Base-by-base conservation (phyloP, 1,140 invertebrate genomes). In the Berghia stephanieae region DNA sequence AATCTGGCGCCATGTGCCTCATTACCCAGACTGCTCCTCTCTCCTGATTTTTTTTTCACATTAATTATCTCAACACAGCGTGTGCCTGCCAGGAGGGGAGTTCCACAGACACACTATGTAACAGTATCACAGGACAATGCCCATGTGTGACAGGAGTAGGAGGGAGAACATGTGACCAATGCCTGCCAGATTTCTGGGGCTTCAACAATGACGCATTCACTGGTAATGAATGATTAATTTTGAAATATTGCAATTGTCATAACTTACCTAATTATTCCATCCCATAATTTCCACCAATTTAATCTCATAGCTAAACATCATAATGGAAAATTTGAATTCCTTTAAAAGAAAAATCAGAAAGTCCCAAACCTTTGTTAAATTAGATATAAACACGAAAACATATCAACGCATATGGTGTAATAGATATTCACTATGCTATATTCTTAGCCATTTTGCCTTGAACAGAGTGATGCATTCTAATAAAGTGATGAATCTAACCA, bases 81-180 rank as follows among this genome's bases (percentile, higher is more conserved):
- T 98, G 96, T 88, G 90, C 90, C 46, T 97, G 96, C 89, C 92
- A 95, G 86, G 77, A 86, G 2, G 84, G 92, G 21, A 96, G 96
- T 27, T 92, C 95, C 60, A 90, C 90, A 38, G 91, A 91, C 1
- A 98, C 91, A 0, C 94, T 96, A 79, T 98, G 96, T 89, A 92
- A 96, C 86, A 90, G 92, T 2, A 88, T 91, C 52, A 93, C 91
- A 34, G 96, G 96, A 6, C 92, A 93, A 79, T 98, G 96, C 88
- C 89, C 91, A 31, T 98, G 96, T 88, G 93, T 94, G 79, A 91
- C 92, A 4, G 95, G 96, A 10, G 92, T 97, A 0, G 93, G 92
- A 34, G 95, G 96, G 0, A 86, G 90, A 31, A 91, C 91, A 40
- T 98, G 96, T 86, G 92, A 95, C 81, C 85, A 87, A 8, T 98